Evolutionary conservation across 2,113 vertebrate genomes (phyloP), one percentile per base, ranked within the genome.

Genomic region (Scortum barcoo): DNA sequence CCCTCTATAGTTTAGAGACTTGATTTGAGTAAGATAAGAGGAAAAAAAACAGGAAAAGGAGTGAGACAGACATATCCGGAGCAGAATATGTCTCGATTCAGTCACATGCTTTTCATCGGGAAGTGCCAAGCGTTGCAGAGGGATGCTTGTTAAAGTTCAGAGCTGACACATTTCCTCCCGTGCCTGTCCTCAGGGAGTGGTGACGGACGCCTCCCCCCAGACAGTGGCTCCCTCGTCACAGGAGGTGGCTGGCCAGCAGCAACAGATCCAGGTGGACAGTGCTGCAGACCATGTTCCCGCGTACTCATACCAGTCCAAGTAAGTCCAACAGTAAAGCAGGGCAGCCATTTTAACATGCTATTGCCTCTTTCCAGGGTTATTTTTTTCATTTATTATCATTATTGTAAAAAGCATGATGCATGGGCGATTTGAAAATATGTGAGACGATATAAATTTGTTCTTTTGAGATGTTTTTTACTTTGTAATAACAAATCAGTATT

Each of bases 281-380:
- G 92, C 95, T 93, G 97, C 88, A 57, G 97, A 99, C 92, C 98
- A 98, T 13, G 95, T 96, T 12, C 92, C 97, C 92, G 95, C 97
- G 93, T 99, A 98, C 95, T 97, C 97, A 80, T 99, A 98, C 96
- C 97, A 98, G 94, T 97, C 97, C 92, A 99, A 99, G 97, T 99
- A 95, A 96, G 97, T 96, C 11, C 33, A 24, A 30, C 12, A 40
- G 30, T 13, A 38, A 24, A 17, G 51, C 9, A 3, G 16, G 36
- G 61, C n/a, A 8, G 16, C 24, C 33, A 5, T 24, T 69, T n/a
- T 13, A 42, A 63, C 14, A 1, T 1, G 14, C 1, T 0, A 3
- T 36, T 3, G 30, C 7, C 16, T 28, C 17, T 1, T 33, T 42
- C 61, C 36, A 16, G 30, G 2, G 8, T 40, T 22, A 1, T 36